Evolutionary conservation across 2,113 vertebrate species (phyloP).

Genomic region (Paradoxurus hermaphroditus): DNA sequence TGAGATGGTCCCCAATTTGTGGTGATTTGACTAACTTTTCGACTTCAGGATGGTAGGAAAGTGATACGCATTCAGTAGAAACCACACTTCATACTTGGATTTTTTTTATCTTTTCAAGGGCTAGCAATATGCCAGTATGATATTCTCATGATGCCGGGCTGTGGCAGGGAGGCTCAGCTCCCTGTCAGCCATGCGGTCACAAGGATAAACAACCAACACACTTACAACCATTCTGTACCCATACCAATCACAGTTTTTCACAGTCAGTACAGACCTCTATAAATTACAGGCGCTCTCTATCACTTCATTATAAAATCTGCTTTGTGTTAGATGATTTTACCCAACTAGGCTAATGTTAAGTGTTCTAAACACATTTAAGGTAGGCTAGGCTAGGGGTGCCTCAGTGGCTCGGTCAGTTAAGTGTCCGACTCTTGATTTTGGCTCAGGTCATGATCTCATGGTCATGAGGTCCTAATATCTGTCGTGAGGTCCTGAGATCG

Average conservation of each 20-base stretch:
- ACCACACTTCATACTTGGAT: neutral
- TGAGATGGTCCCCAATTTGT: neutral
- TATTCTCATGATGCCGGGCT: neutral
- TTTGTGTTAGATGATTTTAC: neutral
- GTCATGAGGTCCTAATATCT: too few species aligned
- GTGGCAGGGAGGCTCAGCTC: neutral
- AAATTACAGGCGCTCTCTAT: neutral
- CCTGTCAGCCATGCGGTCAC: neutral
- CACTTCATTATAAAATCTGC: neutral
- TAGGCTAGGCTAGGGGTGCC: neutral
- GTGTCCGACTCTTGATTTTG: too few species aligned
- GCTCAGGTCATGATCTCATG: too few species aligned
- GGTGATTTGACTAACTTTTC: neutral
- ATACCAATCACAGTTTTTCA: neutral
- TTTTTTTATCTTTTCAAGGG: neutral
- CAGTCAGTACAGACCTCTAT: neutral
- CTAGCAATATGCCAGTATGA: neutral
- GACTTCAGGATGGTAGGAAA: neutral
- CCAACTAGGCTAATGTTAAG: neutral
- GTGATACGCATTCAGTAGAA: neutral
- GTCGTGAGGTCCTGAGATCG: too few species aligned
- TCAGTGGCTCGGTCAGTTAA: too few species aligned
- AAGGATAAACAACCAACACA: neutral
- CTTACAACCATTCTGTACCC: neutral
- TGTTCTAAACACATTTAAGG: neutral